Conservation (phyloP, 1,140 invertebrate genomes). For the Heliconius himera region DNA sequence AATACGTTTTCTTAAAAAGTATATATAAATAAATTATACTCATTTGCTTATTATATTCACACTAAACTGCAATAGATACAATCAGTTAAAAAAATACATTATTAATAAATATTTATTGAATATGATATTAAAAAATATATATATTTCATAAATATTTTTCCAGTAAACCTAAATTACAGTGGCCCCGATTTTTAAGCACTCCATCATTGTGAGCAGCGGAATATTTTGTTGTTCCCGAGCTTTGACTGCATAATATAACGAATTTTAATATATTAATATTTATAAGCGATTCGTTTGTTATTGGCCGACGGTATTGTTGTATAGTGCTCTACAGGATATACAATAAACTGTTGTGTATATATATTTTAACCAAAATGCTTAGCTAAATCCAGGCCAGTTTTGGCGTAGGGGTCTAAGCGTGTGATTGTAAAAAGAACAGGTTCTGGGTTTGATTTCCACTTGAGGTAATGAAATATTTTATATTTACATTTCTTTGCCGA, state of each 20-base stretch:
- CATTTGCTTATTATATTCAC: background rate
- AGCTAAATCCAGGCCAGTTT: too few species aligned
- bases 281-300: conserved; percentile 46
- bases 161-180: conserved; percentile 29
- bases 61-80: background rate
- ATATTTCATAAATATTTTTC: conserved; percentile 11
- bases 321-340: conserved; percentile 18
- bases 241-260: conserved; percentile 41
- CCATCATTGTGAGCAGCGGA: conserved; percentile 37
- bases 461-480: too few species aligned
- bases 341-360: background rate
- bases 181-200: conserved; percentile 34
- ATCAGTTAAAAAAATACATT: background rate
- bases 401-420: too few species aligned
- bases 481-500: too few species aligned
- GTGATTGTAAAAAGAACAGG: too few species aligned
- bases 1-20: too few species aligned
- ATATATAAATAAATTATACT: too few species aligned
- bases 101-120: background rate
- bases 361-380: too few species aligned
- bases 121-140: background rate
- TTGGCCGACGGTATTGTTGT: conserved; percentile 30
- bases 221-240: conserved; percentile 36
- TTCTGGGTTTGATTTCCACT: too few species aligned
- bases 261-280: conserved; percentile 49